These are phyloP conservation scores for Megaceryle alcyon DNA, from an alignment of 2,797 vertebrate species.

Conservation along the genomic window DNA sequence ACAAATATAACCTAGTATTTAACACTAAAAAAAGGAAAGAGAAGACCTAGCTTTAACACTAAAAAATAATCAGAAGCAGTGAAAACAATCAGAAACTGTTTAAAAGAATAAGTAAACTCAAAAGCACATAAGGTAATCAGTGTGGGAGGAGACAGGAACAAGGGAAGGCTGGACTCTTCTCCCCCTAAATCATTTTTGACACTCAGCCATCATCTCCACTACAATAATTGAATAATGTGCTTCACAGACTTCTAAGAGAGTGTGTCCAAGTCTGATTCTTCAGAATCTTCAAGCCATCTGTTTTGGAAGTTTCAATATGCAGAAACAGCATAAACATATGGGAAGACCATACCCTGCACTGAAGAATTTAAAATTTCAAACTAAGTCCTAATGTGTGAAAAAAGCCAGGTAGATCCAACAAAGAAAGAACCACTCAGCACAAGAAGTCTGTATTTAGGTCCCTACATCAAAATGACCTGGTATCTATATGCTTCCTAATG, in stretches of 20 bases:
- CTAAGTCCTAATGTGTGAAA: neutral
- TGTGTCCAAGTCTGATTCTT: slow-evolving; percentile 42
- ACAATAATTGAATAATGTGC: slow-evolving; percentile 35
- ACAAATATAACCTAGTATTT: neutral
- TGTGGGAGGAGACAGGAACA: neutral
- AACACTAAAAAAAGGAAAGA: neutral
- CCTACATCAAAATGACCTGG: neutral
- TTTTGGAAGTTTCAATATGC: slow-evolving; percentile 55
- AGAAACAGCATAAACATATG: slow-evolving; percentile 57
- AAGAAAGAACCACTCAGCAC: neutral
- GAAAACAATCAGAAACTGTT: neutral
- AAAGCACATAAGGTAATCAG: slow-evolving; percentile 23
- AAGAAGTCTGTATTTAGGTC: neutral
- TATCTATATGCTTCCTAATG: neutral
- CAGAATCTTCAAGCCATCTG: slow-evolving; percentile 56
- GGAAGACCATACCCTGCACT: neutral
- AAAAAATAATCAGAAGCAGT: neutral
- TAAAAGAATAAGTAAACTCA: neutral
- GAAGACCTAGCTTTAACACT: neutral
- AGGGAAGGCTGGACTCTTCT: neutral
- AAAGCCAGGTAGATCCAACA: slow-evolving; percentile 36
- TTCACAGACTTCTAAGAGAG: slow-evolving; percentile 7
- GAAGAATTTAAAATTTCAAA: slow-evolving; percentile 36
- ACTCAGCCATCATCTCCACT: neutral
- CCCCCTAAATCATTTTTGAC: neutral